Evolutionary conservation across 2,797 vertebrate genomes (phyloP).

Genomic region (Lerista edwardsae): DNA sequence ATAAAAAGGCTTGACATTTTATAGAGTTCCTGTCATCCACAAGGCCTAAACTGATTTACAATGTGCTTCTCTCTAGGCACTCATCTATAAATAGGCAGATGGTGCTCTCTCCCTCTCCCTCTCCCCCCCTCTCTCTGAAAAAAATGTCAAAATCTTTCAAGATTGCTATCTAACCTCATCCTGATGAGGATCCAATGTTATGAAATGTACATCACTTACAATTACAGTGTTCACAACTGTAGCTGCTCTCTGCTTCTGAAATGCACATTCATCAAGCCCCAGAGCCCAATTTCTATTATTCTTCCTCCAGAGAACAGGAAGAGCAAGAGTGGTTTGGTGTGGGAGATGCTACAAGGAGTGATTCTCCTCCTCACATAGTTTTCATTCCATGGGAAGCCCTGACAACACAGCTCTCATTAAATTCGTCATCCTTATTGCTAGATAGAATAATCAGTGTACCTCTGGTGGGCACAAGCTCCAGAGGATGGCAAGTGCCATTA

Average conservation of each 20-base stretch:
- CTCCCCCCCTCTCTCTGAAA: neutral
- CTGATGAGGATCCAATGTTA: neutral
- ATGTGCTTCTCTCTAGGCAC: slow-evolving; percentile 6
- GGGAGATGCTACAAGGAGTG: neutral
- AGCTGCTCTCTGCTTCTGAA: slow-evolving; percentile 34
- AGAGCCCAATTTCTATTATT: neutral
- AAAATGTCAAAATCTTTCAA: neutral
- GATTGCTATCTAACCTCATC: slow-evolving; percentile 4
- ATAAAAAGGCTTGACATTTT: slow-evolving; percentile 46
- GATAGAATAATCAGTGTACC: neutral
- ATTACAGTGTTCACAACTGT: neutral
- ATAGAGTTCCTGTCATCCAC: neutral
- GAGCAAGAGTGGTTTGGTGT: neutral
- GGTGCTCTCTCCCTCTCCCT: slow-evolving; percentile 3
- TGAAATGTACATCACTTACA: neutral
- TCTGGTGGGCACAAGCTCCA: neutral
- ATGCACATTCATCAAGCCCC: slow-evolving; percentile 7
- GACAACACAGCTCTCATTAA: neutral
- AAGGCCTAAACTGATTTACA: slow-evolving; percentile 26
- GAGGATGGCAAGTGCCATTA: neutral
- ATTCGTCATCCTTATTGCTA: neutral
- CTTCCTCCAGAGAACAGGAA: neutral
- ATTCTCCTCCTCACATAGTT: neutral
- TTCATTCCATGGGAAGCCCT: neutral
- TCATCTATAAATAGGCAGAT: slow-evolving; percentile 15